A percentile compares a stretch with the other conserved stretches of the same genome.
phyloP scores from a whole-genome alignment of 2,113 vertebrate genomes.

The Papio anubis region DNA sequence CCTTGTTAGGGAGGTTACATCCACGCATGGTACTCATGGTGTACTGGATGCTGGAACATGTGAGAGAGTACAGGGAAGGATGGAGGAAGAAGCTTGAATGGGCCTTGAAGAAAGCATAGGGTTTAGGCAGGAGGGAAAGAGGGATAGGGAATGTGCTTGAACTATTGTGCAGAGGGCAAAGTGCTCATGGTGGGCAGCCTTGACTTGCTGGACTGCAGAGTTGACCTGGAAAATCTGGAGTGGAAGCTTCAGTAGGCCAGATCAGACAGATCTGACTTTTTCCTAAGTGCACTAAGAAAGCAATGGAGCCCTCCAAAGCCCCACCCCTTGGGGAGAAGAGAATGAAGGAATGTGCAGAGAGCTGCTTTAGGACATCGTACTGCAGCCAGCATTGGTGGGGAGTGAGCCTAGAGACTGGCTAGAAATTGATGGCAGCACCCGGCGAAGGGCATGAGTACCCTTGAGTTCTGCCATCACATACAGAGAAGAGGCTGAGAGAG shows the following conservation, averaged over 20 bases:
- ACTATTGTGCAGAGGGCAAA: background rate
- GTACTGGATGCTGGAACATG: background rate
- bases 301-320: background rate
- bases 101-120: background rate
- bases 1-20: background rate
- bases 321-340: background rate
- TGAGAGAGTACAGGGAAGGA: background rate
- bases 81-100: background rate
- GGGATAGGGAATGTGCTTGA: background rate
- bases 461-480: background rate
- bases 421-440: background rate
- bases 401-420: accelerated
- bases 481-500: background rate
- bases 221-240: background rate
- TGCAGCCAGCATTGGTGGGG: background rate
- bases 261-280: background rate
- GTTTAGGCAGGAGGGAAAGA: background rate
- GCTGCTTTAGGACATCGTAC: background rate
- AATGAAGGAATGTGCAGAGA: background rate
- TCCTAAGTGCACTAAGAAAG: background rate
- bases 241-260: background rate
- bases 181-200: background rate
- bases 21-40: accelerated
- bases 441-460: too few relatives aligned
- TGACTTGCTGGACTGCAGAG: background rate